Conservation (phyloP, 1,140 invertebrate genomes). For the Scaptomyza pallida region DNA sequence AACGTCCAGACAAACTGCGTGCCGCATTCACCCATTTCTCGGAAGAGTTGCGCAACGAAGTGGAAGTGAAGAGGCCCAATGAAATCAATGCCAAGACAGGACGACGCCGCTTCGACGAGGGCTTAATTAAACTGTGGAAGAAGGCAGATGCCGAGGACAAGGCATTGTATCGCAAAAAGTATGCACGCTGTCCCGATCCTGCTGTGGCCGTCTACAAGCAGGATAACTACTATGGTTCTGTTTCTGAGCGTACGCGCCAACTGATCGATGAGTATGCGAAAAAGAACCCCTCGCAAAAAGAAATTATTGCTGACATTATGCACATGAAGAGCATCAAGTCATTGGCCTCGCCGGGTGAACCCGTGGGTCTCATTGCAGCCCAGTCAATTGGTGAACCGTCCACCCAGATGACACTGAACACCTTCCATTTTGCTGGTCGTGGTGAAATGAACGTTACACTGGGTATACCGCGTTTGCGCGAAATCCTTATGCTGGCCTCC, state of each 20-base stretch:
- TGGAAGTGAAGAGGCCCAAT: constrained; percentile 67
- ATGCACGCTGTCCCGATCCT: constrained; percentile 89
- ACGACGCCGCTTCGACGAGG: constrained; percentile 77
- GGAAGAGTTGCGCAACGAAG: constrained; percentile 69
- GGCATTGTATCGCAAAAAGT: constrained; percentile 84
- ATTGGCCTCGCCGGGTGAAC: constrained; percentile 95
- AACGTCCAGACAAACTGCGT: constrained; percentile 81
- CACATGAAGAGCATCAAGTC: constrained; percentile 91
- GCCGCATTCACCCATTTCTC: constrained; percentile 79
- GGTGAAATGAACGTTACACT: constrained; percentile 99
- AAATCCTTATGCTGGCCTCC: constrained; percentile 98
- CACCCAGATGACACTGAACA: constrained; percentile 99
- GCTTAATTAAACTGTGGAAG: constrained; percentile 88
- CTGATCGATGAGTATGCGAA: constrained; percentile 88
- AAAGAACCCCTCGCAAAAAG: constrained; percentile 83
- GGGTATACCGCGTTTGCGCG: constrained; percentile 97
- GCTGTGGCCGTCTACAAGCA: constrained; percentile 88
- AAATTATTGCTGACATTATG: constrained; percentile 88
- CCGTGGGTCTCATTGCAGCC: constrained; percentile 97
- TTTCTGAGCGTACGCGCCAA: constrained; percentile 91
- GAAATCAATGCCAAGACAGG: constrained; percentile 76
- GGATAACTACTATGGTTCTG: constrained; percentile 91
- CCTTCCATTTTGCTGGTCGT: constrained; percentile 99
- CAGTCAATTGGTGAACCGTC: constrained; percentile 99
- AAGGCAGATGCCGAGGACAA: constrained; percentile 86